Evolutionary conservation across 2,888 invertebrate species (phyloP).

Genomic region (Geophilus truncorum): DNA sequence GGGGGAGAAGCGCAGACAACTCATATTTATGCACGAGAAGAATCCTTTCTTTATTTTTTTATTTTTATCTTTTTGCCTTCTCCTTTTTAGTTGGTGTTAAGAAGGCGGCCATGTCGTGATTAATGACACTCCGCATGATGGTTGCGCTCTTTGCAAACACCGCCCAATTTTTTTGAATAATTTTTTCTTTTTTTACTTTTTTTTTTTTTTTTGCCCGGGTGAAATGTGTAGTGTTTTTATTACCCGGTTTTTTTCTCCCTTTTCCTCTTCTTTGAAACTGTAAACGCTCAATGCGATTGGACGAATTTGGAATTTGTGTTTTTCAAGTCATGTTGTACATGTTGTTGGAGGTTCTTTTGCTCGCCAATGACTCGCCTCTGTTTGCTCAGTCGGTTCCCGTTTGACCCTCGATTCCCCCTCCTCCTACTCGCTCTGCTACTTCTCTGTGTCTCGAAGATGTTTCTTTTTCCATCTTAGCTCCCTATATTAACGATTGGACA

Average conservation of each 20-base stretch:
- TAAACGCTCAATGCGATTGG: background rate
- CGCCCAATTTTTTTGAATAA: background rate
- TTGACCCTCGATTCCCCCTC: background rate
- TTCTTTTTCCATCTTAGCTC: background rate
- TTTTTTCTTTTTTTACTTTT: background rate
- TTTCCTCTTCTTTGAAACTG: background rate
- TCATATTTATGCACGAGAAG: background rate
- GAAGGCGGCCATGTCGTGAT: constrained; percentile 1
- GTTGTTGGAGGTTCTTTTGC: background rate
- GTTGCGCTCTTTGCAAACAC: background rate
- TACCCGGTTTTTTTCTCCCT: background rate
- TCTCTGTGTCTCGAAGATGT: background rate
- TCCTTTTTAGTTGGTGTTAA: background rate
- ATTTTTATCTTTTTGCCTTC: background rate
- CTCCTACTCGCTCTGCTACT: background rate
- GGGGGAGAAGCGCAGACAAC: background rate
- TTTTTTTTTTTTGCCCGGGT: background rate
- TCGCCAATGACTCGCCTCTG: background rate
- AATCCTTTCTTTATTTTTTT: background rate
- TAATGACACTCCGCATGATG: background rate
- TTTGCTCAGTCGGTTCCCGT: constrained; percentile 10
- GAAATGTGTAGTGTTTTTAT: background rate
- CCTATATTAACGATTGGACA: background rate
- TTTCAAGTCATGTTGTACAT: background rate
- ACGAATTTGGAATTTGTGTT: background rate